Evolutionary conservation across 2,888 invertebrate genomes (phyloP).

Genomic region (Camptogramma bilineatum): DNA sequence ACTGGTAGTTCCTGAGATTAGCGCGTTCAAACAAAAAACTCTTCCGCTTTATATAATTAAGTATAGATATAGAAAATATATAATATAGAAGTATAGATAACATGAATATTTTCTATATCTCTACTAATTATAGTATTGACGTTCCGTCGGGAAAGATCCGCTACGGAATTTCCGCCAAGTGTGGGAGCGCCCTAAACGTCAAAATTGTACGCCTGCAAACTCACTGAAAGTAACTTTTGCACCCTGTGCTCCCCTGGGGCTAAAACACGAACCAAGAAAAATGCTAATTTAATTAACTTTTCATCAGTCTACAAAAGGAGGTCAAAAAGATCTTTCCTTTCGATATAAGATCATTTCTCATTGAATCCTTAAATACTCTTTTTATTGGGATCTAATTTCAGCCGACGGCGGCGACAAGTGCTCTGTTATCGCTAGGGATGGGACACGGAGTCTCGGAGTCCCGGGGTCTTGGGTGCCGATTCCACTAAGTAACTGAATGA

Average conservation of each 20-base stretch:
- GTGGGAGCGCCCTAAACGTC: no score
- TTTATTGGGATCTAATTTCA: conserved; percentile 55
- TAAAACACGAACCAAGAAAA: not conserved
- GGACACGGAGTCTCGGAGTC: not conserved
- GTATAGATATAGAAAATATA: no score
- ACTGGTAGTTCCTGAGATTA: no score
- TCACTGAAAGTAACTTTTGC: not conserved
- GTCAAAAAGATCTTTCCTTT: conserved; percentile 7
- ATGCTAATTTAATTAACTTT: conserved; percentile 8
- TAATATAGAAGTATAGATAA: no score
- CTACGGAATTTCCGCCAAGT: no score
- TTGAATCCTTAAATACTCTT: conserved; percentile 48
- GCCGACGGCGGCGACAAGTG: conserved; percentile 44
- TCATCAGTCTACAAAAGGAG: conserved; percentile 18
- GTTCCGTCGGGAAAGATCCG: no score
- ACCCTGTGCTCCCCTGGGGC: not conserved
- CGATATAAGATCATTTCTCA: conserved; percentile 47
- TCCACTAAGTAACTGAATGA: no score
- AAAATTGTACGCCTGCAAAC: no score
- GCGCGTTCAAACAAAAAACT: no score
- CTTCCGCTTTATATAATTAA: no score
- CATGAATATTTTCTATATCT: no score
- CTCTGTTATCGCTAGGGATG: conserved; percentile 29
- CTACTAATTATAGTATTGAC: no score
- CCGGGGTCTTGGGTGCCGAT: conserved; percentile 30